A percentile compares a stretch with the other conserved stretches of the same genome.
These are phyloP conservation scores for Nycteola revayana DNA, from an alignment of 2,888 invertebrate genomes.

Conservation along the genomic window DNA sequence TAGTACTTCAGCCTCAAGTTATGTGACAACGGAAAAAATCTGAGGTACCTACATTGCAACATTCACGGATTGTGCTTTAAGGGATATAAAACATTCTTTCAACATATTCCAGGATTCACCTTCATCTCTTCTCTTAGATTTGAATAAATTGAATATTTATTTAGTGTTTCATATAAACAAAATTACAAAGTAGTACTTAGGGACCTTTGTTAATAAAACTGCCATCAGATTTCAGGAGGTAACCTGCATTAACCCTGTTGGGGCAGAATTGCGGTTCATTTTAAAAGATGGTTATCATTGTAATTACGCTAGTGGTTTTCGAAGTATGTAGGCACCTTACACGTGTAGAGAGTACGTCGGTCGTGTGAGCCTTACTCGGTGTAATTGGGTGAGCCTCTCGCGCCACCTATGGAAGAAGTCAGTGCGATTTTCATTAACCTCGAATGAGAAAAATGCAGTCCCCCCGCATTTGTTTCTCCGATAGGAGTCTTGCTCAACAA, in stretches of 20 bases:
- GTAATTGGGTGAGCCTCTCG: conserved; percentile 61
- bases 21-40: conserved; percentile 20
- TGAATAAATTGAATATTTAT: too few relatives aligned
- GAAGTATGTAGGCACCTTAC: conserved; percentile 14
- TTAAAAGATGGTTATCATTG: conserved; percentile 5
- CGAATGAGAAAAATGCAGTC: conserved; percentile 68
- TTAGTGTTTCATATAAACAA: too few relatives aligned
- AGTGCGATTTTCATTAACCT: conserved; percentile 71
- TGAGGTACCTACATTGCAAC: too few relatives aligned
- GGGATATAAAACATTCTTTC: too few relatives aligned
- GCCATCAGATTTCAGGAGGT: too few relatives aligned
- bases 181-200: too few relatives aligned
- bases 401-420: conserved; percentile 46
- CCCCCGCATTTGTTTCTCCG: conserved; percentile 40
- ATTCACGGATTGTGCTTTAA: too few relatives aligned
- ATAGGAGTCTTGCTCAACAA: conserved; percentile 25
- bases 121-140: too few relatives aligned
- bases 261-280: conserved; percentile 2
- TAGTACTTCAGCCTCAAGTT: conserved; percentile 24
- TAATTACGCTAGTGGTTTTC: conserved; percentile 15
- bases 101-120: too few relatives aligned
- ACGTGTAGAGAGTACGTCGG: conserved; percentile 19
- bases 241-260: not conserved
- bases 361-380: conserved; percentile 43
- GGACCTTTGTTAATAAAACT: too few relatives aligned